Conservation (phyloP, 2,113 vertebrate genomes). For the Excalfactoria chinensis region DNA sequence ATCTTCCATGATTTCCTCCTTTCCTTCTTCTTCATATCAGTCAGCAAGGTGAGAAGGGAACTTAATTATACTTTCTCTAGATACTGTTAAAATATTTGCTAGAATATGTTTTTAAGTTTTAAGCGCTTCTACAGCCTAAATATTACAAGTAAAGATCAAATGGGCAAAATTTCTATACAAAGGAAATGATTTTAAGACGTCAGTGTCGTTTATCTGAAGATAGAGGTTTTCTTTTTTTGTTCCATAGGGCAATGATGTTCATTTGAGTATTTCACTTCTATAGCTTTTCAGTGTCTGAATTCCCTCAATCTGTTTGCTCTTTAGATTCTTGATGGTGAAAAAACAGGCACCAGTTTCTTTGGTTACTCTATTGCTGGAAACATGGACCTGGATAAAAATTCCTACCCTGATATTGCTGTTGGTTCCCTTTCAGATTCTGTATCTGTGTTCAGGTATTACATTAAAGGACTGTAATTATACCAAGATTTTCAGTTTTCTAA, state of each 20-base stretch:
- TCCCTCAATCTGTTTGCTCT: slow-evolving; percentile 33
- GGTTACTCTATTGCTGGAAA: slow-evolving; percentile 96
- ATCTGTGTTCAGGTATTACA: slow-evolving; percentile 87
- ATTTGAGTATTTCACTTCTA: neutral
- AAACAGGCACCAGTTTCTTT: slow-evolving; percentile 82
- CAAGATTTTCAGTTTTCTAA: neutral
- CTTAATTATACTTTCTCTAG: neutral
- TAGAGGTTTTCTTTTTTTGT: neutral
- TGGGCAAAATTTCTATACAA: neutral
- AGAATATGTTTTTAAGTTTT: neutral
- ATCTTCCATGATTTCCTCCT: neutral
- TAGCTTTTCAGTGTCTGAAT: neutral
- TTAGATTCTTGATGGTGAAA: slow-evolving; percentile 88
- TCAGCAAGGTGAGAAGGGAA: neutral
- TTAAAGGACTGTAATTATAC: neutral
- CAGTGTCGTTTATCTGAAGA: neutral
- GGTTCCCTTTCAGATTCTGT: slow-evolving; percentile 93
- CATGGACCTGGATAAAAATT: slow-evolving; percentile 94
- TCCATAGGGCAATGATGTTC: neutral
- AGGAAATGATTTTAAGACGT: neutral
- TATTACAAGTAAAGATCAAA: neutral
- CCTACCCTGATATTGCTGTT: slow-evolving; percentile 93
- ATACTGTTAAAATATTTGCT: neutral
- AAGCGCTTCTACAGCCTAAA: neutral
- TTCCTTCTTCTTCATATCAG: neutral